These are phyloP conservation scores for Apeira syringaria DNA, from an alignment of 2,888 invertebrate species.

Conservation along the genomic window DNA sequence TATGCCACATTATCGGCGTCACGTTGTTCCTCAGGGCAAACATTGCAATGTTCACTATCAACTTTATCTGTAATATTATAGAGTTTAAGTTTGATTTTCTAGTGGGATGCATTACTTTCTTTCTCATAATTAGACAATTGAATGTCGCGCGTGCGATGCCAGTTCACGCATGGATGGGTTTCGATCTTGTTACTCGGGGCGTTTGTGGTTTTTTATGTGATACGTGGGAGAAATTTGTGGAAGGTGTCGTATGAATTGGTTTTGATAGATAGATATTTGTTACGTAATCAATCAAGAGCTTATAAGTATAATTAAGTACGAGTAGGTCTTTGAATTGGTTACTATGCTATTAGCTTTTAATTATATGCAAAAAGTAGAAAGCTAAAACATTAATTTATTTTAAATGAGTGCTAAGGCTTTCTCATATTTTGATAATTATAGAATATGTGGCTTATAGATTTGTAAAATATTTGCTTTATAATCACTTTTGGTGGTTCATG, in stretches of 20 bases:
- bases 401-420: no score
- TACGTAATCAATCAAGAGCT: no score
- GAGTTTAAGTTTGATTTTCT: conserved; percentile 13
- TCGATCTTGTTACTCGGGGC: conserved; percentile 23
- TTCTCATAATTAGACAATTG: conserved; percentile 42
- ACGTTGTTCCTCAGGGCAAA: conserved; percentile 35
- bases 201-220: conserved; percentile 9
- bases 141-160: conserved; percentile 38
- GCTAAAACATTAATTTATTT: no score
- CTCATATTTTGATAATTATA: no score
- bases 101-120: conserved; percentile 36
- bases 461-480: no score
- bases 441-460: no score
- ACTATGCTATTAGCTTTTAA: no score
- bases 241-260: conserved; percentile 16
- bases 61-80: conserved; percentile 11
- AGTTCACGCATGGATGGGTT: conserved; percentile 31
- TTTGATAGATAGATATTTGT: no score
- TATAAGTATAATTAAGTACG: no score
- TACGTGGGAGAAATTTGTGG: conserved; percentile 23
- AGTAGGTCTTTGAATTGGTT: no score
- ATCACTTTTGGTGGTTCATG: no score
- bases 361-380: no score
- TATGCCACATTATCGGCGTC: conserved; percentile 32
- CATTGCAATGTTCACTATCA: conserved; percentile 6